Percentiles rank a stretch among this genome's conserved stretches.
Evolutionary conservation across 92 coral and sea anemone genomes (phyloP).

Genomic region (Zoanthus sansibaricus): DNA sequence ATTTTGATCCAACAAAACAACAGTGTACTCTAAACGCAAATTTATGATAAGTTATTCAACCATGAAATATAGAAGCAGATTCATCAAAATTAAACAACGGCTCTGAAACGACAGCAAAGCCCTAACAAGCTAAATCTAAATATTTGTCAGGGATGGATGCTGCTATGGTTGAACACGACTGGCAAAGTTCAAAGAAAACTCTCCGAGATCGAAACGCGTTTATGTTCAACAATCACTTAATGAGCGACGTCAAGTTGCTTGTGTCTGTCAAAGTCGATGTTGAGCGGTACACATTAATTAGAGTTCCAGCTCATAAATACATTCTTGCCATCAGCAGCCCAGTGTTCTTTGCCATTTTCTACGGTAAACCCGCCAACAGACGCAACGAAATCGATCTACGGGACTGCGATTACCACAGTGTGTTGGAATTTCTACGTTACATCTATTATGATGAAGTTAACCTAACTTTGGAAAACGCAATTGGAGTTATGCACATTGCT

Average conservation of each 20-base stretch:
- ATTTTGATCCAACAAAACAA: not conserved
- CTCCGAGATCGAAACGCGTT: conserved; percentile 39
- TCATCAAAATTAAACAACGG: not conserved
- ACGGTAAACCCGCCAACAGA: conserved; percentile 59
- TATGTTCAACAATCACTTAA: conserved; percentile 45
- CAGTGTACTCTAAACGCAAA: conserved; percentile 42
- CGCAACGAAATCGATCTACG: conserved; percentile 63
- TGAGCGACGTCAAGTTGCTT: conserved; percentile 43
- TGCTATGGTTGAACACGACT: not conserved
- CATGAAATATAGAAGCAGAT: conserved; percentile 1
- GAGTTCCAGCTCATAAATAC: conserved; percentile 43
- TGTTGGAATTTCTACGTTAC: conserved; percentile 71
- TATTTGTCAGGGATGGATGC: conserved; percentile 13
- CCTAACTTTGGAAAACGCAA: conserved; percentile 64
- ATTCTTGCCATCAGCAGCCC: conserved; percentile 71
- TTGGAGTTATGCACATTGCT: conserved; percentile 68
- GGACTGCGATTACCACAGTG: conserved; percentile 65
- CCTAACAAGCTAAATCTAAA: not conserved
- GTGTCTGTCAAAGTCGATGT: conserved; percentile 41
- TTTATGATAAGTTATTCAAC: conserved; percentile 30
- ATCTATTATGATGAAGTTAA: conserved; percentile 67
- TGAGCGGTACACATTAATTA: conserved; percentile 25
- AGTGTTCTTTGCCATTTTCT: conserved; percentile 55
- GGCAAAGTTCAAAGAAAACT: conserved; percentile 22
- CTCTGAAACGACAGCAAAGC: not conserved